A percentile compares a stretch with the other conserved stretches of the same genome.
Conservation (phyloP, 2,888 invertebrate species). For the Synanthedon formicaeformis region DNA sequence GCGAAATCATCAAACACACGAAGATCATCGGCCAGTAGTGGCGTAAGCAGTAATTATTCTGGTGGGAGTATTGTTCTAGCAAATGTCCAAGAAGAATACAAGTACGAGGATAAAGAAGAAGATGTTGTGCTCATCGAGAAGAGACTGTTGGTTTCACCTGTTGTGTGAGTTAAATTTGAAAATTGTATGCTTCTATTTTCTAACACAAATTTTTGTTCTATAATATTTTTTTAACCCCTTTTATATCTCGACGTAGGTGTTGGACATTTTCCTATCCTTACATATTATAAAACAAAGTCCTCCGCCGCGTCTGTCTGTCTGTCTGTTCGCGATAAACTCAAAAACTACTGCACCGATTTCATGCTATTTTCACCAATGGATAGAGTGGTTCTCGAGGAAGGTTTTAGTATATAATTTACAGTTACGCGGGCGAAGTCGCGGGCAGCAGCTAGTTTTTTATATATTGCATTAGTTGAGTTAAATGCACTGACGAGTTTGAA, state of each 20-base stretch:
- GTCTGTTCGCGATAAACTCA: too few species aligned
- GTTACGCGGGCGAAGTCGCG: too few species aligned
- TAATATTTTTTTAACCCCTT: too few species aligned
- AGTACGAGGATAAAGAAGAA: constrained; percentile 79
- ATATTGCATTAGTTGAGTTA: too few species aligned
- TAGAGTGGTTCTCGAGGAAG: too few species aligned
- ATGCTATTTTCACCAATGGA: too few species aligned
- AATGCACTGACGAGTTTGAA: too few species aligned
- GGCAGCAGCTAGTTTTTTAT: too few species aligned
- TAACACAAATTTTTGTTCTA: neutral
- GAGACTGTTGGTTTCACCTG: constrained; percentile 64
- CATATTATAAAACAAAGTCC: too few species aligned
- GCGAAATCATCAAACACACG: constrained; percentile 38
- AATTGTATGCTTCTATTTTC: neutral
- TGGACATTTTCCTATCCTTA: neutral
- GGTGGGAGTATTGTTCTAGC: constrained; percentile 61
- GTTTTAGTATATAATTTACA: too few species aligned
- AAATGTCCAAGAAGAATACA: constrained; percentile 79
- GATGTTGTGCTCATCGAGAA: constrained; percentile 78
- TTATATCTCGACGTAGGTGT: neutral
- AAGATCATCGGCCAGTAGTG: constrained; percentile 57
- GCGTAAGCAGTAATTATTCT: constrained; percentile 53
- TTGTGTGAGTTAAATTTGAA: constrained; percentile 58
- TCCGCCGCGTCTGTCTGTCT: too few species aligned
- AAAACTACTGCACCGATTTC: too few species aligned